Evolutionary conservation across 2,888 invertebrate species (phyloP).

Genomic region (Hemicrepidius hirtus): DNA sequence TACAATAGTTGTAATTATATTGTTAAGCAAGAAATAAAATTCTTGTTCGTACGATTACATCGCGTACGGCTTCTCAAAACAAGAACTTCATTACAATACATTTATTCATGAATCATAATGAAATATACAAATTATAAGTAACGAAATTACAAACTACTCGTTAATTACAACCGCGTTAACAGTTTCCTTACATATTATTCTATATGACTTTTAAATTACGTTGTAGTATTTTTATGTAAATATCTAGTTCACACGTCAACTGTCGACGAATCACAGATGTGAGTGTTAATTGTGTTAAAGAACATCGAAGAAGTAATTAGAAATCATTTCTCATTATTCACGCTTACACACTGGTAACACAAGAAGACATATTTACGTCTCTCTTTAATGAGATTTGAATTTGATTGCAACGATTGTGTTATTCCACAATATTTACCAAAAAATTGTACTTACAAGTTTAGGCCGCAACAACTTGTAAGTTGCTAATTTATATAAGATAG

Average conservation of each 20-base stretch:
- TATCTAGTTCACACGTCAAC: slow-evolving; percentile 61
- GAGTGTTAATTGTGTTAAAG: slow-evolving; percentile 38
- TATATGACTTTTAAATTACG: slow-evolving; percentile 60
- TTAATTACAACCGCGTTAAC: slow-evolving; percentile 53
- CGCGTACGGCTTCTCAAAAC: slow-evolving; percentile 19
- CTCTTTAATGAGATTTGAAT: slow-evolving; percentile 18
- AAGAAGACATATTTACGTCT: not conserved
- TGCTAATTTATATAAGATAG: no score
- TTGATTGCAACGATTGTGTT: slow-evolving; percentile 6
- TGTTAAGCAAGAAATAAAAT: slow-evolving; percentile 33
- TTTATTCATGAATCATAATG: slow-evolving; percentile 49
- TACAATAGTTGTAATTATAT: slow-evolving; percentile 35
- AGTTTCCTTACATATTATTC: slow-evolving; percentile 56
- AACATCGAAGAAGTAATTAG: slow-evolving; percentile 36
- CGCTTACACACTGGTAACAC: slow-evolving; percentile 25
- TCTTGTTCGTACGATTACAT: slow-evolving; percentile 20
- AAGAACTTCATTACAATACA: slow-evolving; percentile 44
- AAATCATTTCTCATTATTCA: slow-evolving; percentile 37
- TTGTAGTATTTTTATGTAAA: slow-evolving; percentile 62
- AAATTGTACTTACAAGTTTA: not conserved
- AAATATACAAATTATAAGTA: slow-evolving; percentile 48
- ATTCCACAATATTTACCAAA: no score
- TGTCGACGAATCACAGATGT: slow-evolving; percentile 50
- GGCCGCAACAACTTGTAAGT: no score
- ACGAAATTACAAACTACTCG: slow-evolving; percentile 48